Conservation (phyloP, 2,888 invertebrate genomes). For the Pilophorus perplexus region DNA sequence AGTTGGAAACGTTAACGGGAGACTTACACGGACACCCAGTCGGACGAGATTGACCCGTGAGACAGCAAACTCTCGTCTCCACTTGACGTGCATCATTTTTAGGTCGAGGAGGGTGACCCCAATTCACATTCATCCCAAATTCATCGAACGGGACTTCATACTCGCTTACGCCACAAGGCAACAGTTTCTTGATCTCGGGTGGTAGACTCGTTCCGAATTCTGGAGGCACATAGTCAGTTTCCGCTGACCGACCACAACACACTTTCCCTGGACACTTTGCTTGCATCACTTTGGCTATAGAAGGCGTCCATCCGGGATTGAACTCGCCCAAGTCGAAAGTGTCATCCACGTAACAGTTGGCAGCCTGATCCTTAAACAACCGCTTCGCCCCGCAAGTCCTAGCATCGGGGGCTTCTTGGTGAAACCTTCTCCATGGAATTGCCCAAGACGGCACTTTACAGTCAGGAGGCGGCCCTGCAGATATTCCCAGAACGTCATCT, state of each 20-base stretch:
- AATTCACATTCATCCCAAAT: not conserved
- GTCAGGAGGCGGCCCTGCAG: no score
- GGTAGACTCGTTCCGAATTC: not conserved
- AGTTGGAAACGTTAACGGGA: not conserved
- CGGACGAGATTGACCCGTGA: not conserved
- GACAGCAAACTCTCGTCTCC: no score
- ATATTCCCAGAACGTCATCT: no score
- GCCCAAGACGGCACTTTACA: no score
- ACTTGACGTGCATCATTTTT: not conserved
- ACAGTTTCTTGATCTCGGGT: not conserved
- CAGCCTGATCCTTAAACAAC: constrained; percentile 10
- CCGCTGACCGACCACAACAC: not conserved
- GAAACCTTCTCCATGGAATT: constrained; percentile 22
- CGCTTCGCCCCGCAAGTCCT: constrained; percentile 23
- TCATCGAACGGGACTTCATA: not conserved
- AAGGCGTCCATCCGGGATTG: no score
- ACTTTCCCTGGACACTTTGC: not conserved
- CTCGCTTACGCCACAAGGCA: not conserved
- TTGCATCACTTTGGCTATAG: no score
- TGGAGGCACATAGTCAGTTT: not conserved
- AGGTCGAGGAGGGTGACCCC: not conserved
- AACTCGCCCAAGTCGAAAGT: no score
- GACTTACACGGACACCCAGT: not conserved
- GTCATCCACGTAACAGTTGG: not conserved
- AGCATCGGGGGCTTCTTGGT: not conserved